Percentiles rank a stretch among this genome's conserved stretches.
These are phyloP conservation scores for Cerceris rybyensis DNA, from an alignment of 2,888 invertebrate species.

Conservation along the genomic window DNA sequence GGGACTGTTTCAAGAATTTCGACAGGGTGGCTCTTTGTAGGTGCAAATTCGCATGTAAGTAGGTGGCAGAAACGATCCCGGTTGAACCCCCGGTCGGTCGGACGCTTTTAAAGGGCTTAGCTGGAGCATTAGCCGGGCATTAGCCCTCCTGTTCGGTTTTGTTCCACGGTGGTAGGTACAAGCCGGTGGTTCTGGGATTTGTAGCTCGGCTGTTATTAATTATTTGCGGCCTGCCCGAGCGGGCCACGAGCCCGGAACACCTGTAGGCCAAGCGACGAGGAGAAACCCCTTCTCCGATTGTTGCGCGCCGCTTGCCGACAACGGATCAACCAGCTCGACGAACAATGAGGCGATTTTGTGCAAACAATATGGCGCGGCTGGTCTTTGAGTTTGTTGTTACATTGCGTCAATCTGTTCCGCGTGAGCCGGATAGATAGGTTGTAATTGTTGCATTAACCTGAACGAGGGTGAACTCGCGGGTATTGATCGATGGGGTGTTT, in stretches of 20 bases:
- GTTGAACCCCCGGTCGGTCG: constrained; percentile 18
- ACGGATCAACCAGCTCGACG: constrained; percentile 15
- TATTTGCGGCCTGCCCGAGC: constrained; percentile 53
- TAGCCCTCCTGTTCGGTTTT: constrained; percentile 57
- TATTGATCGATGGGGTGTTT: too few species aligned
- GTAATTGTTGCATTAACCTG: background rate
- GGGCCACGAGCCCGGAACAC: constrained; percentile 47
- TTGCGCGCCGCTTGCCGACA: constrained; percentile 21
- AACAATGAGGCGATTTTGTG: constrained; percentile 41
- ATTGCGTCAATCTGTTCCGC: background rate
- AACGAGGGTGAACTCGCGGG: too few species aligned
- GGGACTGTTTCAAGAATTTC: background rate
- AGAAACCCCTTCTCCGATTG: constrained; percentile 30
- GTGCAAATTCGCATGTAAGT: constrained; percentile 73
- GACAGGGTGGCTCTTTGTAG: constrained; percentile 50
- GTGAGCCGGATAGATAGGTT: background rate
- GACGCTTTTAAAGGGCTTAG: constrained; percentile 71
- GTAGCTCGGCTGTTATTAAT: constrained; percentile 66
- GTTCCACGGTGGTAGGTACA: constrained; percentile 51
- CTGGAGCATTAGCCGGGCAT: constrained; percentile 61
- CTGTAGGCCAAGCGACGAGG: constrained; percentile 46
- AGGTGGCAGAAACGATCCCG: constrained; percentile 52
- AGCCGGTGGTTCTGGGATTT: constrained; percentile 52
- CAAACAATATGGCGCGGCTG: constrained; percentile 24
- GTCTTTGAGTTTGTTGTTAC: constrained; percentile 25